Percentiles rank a stretch among this genome's conserved stretches.
Conservation (phyloP, 2,797 vertebrate species). For the Crenichthys baileyi region DNA sequence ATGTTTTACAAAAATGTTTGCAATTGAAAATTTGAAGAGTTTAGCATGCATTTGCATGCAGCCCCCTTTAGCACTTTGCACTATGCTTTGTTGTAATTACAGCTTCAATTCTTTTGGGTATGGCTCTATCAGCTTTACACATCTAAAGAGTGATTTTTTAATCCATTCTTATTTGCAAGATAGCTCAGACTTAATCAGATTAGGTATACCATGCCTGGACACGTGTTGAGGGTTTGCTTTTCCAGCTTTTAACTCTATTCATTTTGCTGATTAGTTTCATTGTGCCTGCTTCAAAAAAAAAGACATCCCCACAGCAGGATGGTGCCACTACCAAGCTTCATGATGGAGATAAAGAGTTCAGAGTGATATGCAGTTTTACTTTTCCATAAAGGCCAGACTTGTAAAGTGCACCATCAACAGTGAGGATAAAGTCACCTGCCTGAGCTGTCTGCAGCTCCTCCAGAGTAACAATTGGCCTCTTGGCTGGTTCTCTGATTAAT, state of each 20-base stretch:
- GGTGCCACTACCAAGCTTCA: neutral
- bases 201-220: neutral
- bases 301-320: neutral
- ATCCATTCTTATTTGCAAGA: neutral
- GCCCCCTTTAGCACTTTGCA: too few species aligned
- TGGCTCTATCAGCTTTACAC: neutral
- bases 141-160: neutral
- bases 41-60: neutral
- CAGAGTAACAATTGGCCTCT: neutral
- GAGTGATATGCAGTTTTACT: neutral
- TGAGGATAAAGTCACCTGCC: neutral
- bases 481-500: neutral
- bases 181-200: neutral
- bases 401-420: neutral
- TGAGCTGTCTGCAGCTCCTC: neutral
- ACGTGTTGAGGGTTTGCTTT: too few species aligned
- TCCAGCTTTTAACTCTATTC: too few species aligned
- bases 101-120: neutral
- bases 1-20: slow-evolving; percentile 10
- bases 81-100: neutral
- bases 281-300: neutral
- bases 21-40: neutral
- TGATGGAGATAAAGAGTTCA: neutral
- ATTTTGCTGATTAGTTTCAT: too few species aligned
- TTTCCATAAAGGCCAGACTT: too few species aligned